Percentiles rank a stretch among this genome's conserved stretches.
phyloP scores from a whole-genome alignment of 2,797 vertebrate species.

The Babyrousa celebensis region DNA sequence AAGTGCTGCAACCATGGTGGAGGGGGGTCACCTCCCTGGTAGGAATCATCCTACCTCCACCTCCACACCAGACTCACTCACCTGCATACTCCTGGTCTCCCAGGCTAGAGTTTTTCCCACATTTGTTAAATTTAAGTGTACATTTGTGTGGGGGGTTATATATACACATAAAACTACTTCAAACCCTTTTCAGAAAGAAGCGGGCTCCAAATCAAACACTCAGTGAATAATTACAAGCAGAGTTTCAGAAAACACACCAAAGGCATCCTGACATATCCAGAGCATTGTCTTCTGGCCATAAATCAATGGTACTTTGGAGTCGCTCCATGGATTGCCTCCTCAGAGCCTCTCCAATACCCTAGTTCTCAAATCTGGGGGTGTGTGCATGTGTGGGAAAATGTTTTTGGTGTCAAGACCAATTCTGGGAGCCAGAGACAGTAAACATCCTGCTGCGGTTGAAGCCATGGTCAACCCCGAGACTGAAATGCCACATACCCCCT shows the following conservation, averaged over 20 bases:
- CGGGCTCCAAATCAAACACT: not conserved
- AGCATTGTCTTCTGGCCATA: not conserved
- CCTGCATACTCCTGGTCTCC: not conserved
- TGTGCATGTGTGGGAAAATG: not conserved
- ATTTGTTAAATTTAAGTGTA: not conserved
- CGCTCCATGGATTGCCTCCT: not conserved
- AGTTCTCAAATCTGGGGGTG: not conserved
- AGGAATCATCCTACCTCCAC: too few species aligned
- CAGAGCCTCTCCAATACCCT: not conserved
- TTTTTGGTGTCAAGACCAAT: not conserved
- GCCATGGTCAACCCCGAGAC: too few species aligned
- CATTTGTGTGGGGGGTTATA: not conserved
- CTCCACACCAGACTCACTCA: not conserved
- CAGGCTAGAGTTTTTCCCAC: too few species aligned
- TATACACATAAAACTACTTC: not conserved
- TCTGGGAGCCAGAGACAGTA: not conserved
- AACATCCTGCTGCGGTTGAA: not conserved
- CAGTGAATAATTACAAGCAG: not conserved
- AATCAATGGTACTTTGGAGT: not conserved
- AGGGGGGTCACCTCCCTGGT: too few species aligned
- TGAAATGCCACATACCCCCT: too few species aligned
- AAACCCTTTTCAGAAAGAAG: slow-evolving; percentile 34
- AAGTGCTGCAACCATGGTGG: rapidly evolving
- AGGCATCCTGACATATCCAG: not conserved
- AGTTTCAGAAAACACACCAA: not conserved